phyloP scores from a whole-genome alignment of 2,888 invertebrate species.

The Odontomyia ornata region DNA sequence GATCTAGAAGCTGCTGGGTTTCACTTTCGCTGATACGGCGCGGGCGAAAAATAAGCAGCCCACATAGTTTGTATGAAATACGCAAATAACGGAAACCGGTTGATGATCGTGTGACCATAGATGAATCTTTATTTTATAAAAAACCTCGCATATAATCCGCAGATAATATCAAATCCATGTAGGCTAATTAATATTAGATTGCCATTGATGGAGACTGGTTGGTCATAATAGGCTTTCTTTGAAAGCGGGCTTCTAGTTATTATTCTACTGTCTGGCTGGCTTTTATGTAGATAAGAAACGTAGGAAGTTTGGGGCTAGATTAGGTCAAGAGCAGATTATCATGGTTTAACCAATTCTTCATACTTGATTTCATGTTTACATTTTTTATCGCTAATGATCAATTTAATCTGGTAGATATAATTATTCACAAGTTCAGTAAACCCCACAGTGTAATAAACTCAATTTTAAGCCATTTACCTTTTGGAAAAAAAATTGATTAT shows the following conservation, averaged over 20 bases:
- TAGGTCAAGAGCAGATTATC: too few relatives aligned
- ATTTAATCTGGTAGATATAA: too few relatives aligned
- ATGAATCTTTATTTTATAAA: not conserved
- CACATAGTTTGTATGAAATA: not conserved
- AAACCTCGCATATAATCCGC: not conserved
- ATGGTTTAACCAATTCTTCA: too few relatives aligned
- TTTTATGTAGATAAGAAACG: not conserved
- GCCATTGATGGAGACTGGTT: not conserved
- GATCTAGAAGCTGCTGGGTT: not conserved
- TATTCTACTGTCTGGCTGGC: not conserved
- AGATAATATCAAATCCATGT: constrained; percentile 29
- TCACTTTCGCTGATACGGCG: not conserved
- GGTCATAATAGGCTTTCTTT: constrained; percentile 11
- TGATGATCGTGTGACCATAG: not conserved
- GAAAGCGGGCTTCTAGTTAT: not conserved
- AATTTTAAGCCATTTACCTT: too few relatives aligned
- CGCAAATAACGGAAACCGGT: constrained; percentile 16
- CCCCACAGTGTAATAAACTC: too few relatives aligned
- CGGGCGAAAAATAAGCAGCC: not conserved
- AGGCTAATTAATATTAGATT: constrained; percentile 33
- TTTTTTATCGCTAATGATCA: too few relatives aligned
- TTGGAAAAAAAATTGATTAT: too few relatives aligned
- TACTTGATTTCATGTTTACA: too few relatives aligned
- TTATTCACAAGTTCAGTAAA: too few relatives aligned
- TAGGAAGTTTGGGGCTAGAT: not conserved